Evolutionary conservation across 2,888 invertebrate species (phyloP), one percentile per base, ranked within the genome.

Genomic region (Coleophora flavipennella): DNA sequence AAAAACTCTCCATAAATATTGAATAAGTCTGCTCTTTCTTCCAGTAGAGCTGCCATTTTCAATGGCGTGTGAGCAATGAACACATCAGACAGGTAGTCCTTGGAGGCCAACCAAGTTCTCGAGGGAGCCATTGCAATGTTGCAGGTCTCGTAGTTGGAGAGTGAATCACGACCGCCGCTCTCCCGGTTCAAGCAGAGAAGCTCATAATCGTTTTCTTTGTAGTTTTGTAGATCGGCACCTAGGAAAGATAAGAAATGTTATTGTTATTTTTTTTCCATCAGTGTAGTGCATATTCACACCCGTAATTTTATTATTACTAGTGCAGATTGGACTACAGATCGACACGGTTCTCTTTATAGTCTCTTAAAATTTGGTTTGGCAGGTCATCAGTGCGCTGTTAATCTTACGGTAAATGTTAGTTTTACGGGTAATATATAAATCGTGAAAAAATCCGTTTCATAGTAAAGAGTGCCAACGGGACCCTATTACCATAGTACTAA

Each of bases 1-100:
- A 84, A 67, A 50, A 76, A 85, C 43, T 83, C 80, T 25, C 91
- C 91, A 53, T 91, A 92, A 36, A 92, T 81, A 45, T 88, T 88
- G 57, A 91, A 87, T 7, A 90, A 69, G 49, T 90, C 89, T 0
- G 85, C 86, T 45, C 85, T 81, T 12, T 83, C 66, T 13, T 84
- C 78, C 51, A 89, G 85, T 3, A 88, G 60, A 8, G 86, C 62
- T 3, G 88, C 89, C 4, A 88, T 75, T 33, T 87, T 86, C 31
- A 91, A 56, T 11, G 91, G 78, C 1, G 89, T 88, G 56, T 89
- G 87, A 4, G 88, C 87, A 39, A 91, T 86, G 43, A 91, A 90
- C n/a, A 89, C 89, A 31, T 86, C 78, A 0, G 85, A 75, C 3
- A 86, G 68, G 46, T 70, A 70, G 40, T 78, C 73, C 46, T 86